A percentile compares a stretch with the other conserved stretches of the same genome.
These are phyloP conservation scores for Hemicrepidius hirtus DNA, from an alignment of 2,888 invertebrate genomes.

Conservation along the genomic window DNA sequence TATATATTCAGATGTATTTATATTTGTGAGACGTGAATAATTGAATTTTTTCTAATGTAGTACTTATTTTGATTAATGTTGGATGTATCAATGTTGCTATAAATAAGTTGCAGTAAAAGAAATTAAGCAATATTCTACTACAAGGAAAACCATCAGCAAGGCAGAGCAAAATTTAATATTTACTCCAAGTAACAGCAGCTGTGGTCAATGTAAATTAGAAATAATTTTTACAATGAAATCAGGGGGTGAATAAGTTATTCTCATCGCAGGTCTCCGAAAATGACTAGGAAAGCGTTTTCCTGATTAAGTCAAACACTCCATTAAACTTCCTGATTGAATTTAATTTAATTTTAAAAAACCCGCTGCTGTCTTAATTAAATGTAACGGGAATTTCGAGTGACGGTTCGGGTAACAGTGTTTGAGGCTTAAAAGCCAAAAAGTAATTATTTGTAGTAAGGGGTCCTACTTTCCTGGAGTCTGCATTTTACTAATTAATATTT, in stretches of 20 bases:
- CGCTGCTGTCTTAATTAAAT: constrained; percentile 62
- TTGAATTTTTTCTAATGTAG: too few relatives aligned
- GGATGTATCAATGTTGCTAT: too few relatives aligned
- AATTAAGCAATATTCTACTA: too few relatives aligned
- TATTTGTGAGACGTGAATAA: too few relatives aligned
- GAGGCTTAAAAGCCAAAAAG: constrained; percentile 38
- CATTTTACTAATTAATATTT: constrained; percentile 38
- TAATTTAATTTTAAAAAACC: constrained; percentile 59
- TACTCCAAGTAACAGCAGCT: constrained; percentile 61
- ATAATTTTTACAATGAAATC: constrained; percentile 60
- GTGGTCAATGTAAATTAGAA: constrained; percentile 65
- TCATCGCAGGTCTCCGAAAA: constrained; percentile 50
- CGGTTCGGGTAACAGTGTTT: constrained; percentile 33
- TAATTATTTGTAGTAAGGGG: constrained; percentile 41
- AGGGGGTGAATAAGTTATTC: constrained; percentile 51
- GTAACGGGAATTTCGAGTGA: constrained; percentile 53
- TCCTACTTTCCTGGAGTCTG: constrained; percentile 8
- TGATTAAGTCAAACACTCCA: constrained; percentile 65
- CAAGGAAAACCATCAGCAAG: not conserved
- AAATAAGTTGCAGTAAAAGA: too few relatives aligned
- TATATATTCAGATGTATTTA: too few relatives aligned
- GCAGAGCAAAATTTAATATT: constrained; percentile 52
- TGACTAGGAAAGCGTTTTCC: constrained; percentile 56
- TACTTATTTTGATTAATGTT: too few relatives aligned
- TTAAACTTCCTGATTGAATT: constrained; percentile 66